A percentile compares a stretch with the other conserved stretches of the same genome.
Conservation (phyloP, 2,888 invertebrate genomes). For the Pseudococcus longispinus region DNA sequence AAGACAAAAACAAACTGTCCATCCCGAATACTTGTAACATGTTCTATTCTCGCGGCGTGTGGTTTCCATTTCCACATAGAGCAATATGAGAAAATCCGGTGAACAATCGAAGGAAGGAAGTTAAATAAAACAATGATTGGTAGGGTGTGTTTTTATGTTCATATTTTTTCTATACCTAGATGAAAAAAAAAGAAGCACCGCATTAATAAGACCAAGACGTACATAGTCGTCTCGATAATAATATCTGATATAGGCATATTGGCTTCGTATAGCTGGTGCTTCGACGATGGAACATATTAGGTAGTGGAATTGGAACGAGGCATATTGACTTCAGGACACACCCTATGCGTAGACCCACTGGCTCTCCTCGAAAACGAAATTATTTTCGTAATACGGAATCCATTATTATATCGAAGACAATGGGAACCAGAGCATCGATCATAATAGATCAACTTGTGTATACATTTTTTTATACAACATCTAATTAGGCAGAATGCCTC, state of each 20-base stretch:
- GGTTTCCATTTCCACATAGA: background rate
- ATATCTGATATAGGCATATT: conserved; percentile 3
- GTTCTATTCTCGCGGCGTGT: conserved; percentile 27
- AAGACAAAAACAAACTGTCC: conserved; percentile 33
- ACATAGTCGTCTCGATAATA: background rate
- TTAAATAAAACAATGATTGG: conserved; percentile 35
- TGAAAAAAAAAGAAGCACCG: background rate
- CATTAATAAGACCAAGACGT: background rate
- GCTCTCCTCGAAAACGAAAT: background rate
- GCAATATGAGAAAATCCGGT: conserved; percentile 39
- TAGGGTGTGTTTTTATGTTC: background rate
- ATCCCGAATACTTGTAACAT: background rate
- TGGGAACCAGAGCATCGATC: conserved; percentile 29
- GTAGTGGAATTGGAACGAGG: background rate
- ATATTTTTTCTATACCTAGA: background rate
- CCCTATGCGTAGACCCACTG: background rate
- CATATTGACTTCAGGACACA: conserved; percentile 3
- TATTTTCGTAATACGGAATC: conserved; percentile 15
- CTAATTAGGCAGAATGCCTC: background rate
- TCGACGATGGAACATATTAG: background rate
- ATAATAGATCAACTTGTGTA: background rate
- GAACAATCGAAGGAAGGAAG: conserved; percentile 39
- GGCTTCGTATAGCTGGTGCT: background rate
- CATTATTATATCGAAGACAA: conserved; percentile 24
- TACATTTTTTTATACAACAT: background rate